These are phyloP conservation scores for Bombyx huttoni DNA, from an alignment of 2,888 invertebrate genomes.

Conservation along the genomic window DNA sequence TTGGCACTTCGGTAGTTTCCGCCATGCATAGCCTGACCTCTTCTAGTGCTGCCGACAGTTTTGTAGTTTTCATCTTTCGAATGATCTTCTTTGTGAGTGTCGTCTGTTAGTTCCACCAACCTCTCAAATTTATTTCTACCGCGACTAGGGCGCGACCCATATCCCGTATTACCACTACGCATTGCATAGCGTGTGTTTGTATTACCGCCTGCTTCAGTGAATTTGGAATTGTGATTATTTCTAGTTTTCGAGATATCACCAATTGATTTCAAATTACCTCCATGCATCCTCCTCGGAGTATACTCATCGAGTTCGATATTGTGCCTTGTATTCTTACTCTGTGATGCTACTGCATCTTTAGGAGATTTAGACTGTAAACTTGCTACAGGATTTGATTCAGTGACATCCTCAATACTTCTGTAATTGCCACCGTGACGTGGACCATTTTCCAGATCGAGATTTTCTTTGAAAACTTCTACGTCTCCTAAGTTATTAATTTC, in stretches of 20 bases:
- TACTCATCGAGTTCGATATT: constrained; percentile 22
- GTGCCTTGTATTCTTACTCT: constrained; percentile 32
- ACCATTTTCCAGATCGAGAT: constrained; percentile 36
- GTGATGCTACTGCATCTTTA: constrained; percentile 37
- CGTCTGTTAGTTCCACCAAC: constrained; percentile 39
- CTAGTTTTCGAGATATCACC: constrained; percentile 18
- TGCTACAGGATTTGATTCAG: constrained; percentile 5
- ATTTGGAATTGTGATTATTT: constrained; percentile 27
- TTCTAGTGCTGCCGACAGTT: constrained; percentile 22
- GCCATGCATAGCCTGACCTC: constrained; percentile 42
- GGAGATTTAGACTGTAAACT: constrained; percentile 9
- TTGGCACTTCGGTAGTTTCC: constrained; percentile 56
- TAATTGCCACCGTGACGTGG: constrained; percentile 65
- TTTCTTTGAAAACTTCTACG: constrained; percentile 54
- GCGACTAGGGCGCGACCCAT: constrained; percentile 14
- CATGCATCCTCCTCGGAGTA: constrained; percentile 18
- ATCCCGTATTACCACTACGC: constrained; percentile 40
- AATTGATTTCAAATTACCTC: constrained; percentile 26
- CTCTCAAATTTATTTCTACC: constrained; percentile 29
- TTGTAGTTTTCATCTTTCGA: constrained; percentile 22
- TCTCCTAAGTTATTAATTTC: constrained; percentile 53
- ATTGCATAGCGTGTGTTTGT: constrained; percentile 15
- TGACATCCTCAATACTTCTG: constrained; percentile 29
- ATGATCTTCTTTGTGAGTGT: constrained; percentile 20
- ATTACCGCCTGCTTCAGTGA: constrained; percentile 26